Evolutionary conservation across 2,888 invertebrate genomes (phyloP).

Genomic region (Nomada lathburiana): DNA sequence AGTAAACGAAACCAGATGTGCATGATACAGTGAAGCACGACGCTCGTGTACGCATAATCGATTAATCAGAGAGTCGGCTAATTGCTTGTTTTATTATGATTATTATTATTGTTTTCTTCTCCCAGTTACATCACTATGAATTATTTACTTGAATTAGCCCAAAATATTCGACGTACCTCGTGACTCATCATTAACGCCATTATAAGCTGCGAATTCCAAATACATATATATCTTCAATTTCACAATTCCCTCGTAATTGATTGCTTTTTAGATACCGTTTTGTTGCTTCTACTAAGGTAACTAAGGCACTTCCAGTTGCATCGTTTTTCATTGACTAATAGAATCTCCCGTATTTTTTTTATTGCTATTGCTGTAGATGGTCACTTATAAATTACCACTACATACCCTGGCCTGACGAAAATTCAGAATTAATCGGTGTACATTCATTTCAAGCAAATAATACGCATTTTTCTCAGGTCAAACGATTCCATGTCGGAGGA

Average conservation of each 20-base stretch:
- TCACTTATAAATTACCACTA: not conserved
- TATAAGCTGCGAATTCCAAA: slow-evolving; percentile 11
- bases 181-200: slow-evolving; percentile 7
- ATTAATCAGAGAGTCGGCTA: slow-evolving; percentile 46
- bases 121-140: not conserved
- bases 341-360: not conserved
- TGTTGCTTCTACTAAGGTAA: slow-evolving; percentile 11
- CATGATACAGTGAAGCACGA: slow-evolving; percentile 68
- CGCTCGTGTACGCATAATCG: slow-evolving; percentile 37
- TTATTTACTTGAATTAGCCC: slow-evolving; percentile 7
- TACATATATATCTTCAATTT: not conserved
- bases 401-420: not conserved
- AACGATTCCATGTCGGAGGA: slow-evolving; percentile 85
- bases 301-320: slow-evolving; percentile 7
- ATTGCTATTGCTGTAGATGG: slow-evolving; percentile 15
- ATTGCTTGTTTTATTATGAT: slow-evolving; percentile 25
- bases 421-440: not conserved
- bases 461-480: slow-evolving; percentile 67
- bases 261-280: slow-evolving; percentile 8
- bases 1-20: slow-evolving; percentile 77
- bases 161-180: not conserved
- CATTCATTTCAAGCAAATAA: too few species aligned
- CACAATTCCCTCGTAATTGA: slow-evolving; percentile 1
- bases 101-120: not conserved
- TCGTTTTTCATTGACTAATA: slow-evolving; percentile 30